A percentile compares a stretch with the other conserved stretches of the same genome.
Conservation (phyloP, 2,113 vertebrate genomes). For the Chamaea fasciata region DNA sequence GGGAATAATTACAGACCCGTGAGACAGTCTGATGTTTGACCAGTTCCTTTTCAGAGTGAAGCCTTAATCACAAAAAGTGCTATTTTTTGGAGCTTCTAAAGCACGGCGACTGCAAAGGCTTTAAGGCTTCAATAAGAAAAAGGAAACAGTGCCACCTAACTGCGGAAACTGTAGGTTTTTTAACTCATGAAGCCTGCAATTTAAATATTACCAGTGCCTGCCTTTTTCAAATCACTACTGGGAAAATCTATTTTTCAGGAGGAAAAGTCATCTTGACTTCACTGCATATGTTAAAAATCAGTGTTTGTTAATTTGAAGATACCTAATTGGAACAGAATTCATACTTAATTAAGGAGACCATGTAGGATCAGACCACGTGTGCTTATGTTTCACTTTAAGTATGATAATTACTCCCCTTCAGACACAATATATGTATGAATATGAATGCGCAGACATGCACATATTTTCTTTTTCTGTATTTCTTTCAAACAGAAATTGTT, state of each 20-base stretch:
- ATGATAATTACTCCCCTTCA: not conserved
- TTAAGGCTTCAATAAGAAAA: slow-evolving; percentile 27
- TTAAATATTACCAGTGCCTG: not conserved
- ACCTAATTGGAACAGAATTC: not conserved
- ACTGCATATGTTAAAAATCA: not conserved
- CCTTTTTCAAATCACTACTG: not conserved
- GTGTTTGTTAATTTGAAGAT: not conserved
- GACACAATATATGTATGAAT: not conserved
- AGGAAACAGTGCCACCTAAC: slow-evolving; percentile 75
- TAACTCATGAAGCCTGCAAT: not conserved
- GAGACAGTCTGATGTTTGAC: not conserved
- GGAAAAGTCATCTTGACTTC: not conserved
- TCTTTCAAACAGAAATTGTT: not conserved
- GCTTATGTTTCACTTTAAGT: not conserved
- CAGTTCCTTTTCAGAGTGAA: not conserved
- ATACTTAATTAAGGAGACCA: not conserved
- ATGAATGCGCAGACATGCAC: not conserved
- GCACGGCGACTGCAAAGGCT: not conserved
- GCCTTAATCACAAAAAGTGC: not conserved
- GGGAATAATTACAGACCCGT: not conserved
- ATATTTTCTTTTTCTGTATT: not conserved
- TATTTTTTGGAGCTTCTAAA: not conserved
- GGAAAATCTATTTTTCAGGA: not conserved
- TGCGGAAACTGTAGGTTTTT: not conserved
- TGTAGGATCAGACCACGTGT: not conserved